phyloP scores from a whole-genome alignment of 2,797 vertebrate genomes.

The Ctenopoma multispine region DNA sequence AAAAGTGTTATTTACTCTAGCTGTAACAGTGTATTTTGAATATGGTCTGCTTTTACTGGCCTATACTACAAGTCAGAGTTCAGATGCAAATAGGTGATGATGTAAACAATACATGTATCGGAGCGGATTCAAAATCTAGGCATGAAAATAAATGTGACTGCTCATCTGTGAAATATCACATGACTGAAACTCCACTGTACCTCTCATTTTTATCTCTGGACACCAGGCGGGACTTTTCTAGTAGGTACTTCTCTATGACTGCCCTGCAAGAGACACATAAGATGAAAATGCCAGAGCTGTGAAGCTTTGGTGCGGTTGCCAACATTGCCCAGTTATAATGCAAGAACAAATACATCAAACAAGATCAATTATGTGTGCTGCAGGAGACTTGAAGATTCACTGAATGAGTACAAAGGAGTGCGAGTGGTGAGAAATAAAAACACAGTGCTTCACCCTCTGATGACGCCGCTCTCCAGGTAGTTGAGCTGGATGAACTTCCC shows the following conservation, averaged over 20 bases:
- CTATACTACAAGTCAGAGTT: neutral
- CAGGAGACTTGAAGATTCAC: neutral
- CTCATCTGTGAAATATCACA: neutral
- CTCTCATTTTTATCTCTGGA: conserved; percentile 92
- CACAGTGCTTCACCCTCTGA: conserved; percentile 88
- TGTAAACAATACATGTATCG: neutral
- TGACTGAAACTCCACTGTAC: conserved; percentile 71
- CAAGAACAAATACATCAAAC: neutral
- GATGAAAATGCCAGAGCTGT: conserved; percentile 17
- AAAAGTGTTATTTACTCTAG: neutral
- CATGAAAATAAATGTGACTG: too few species aligned
- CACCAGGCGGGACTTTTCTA: conserved; percentile 95
- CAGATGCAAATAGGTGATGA: neutral
- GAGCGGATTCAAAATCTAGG: neutral
- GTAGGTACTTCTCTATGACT: conserved; percentile 94
- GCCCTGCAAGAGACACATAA: conserved; percentile 83
- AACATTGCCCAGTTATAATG: conserved; percentile 1
- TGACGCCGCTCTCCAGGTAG: conserved; percentile 94
- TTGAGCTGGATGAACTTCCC: conserved; percentile 98
- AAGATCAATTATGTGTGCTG: conserved; percentile 1
- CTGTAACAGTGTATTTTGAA: neutral
- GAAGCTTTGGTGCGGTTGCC: neutral
- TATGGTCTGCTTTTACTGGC: neutral
- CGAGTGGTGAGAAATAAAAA: conserved; percentile 1
- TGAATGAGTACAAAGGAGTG: neutral